Evolutionary conservation across 2,888 invertebrate species (phyloP).

Genomic region (Agrotis exclamationis): DNA sequence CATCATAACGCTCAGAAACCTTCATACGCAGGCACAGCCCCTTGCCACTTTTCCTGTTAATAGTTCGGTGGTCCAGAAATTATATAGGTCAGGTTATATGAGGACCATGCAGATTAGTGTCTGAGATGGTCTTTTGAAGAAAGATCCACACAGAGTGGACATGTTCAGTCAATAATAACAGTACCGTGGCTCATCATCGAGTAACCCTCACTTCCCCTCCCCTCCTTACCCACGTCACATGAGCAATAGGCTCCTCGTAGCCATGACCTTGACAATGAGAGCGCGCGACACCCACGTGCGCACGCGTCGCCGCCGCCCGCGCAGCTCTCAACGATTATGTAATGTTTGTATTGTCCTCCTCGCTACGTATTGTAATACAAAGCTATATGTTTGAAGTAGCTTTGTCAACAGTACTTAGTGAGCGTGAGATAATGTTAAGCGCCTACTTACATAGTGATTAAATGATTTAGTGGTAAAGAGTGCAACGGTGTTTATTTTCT

Average conservation of each 20-base stretch:
- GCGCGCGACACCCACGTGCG: conserved; percentile 23
- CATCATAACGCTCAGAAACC: too few relatives aligned
- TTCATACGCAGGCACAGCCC: too few relatives aligned
- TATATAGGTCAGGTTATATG: too few relatives aligned
- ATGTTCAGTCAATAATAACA: too few relatives aligned
- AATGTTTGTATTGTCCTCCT: conserved; percentile 15
- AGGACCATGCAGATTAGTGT: too few relatives aligned
- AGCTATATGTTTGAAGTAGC: not conserved
- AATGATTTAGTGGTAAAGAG: not conserved
- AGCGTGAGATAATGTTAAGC: not conserved
- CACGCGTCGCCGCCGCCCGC: too few relatives aligned
- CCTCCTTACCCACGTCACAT: not conserved
- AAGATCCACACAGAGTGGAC: too few relatives aligned
- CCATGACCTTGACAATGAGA: conserved; percentile 58
- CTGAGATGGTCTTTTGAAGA: too few relatives aligned
- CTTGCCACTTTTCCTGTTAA: too few relatives aligned
- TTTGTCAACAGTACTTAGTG: conserved; percentile 4
- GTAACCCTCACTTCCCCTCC: conserved; percentile 4
- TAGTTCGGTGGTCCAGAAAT: too few relatives aligned
- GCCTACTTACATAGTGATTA: not conserved
- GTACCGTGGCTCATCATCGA: not conserved
- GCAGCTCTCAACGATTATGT: conserved; percentile 29
- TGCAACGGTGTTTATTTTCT: not conserved
- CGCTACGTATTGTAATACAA: not conserved
- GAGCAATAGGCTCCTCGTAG: conserved; percentile 3